A percentile compares a stretch with the other conserved stretches of the same genome.
phyloP scores from a whole-genome alignment of 2,113 vertebrate species.

The cattle (Bos taurus) region ARS-UCD2.0 NC_037356.1:23713001-23713500 shows the following conservation, averaged over 20 bases:
- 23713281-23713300: not conserved
- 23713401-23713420: rapidly evolving
- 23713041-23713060: too few relatives aligned
- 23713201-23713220: too few relatives aligned
- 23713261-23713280: not conserved
- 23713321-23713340: not conserved
- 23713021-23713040: too few relatives aligned
- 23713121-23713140: too few relatives aligned
- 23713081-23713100: too few relatives aligned
- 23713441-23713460: not conserved
- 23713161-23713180: too few relatives aligned
- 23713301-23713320: not conserved
- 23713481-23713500: not conserved
- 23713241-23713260: not conserved
- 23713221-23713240: too few relatives aligned
- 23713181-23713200: too few relatives aligned
- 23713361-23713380: not conserved
- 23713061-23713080: too few relatives aligned
- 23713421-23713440: not conserved
- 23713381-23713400: not conserved
- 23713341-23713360: not conserved
- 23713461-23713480: not conserved
- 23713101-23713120: too few relatives aligned
- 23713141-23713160: too few relatives aligned
- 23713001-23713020: too few relatives aligned